Percentiles rank a stretch among this genome's conserved stretches.
phyloP scores from a whole-genome alignment of 2,797 vertebrate species.

The Lerista edwardsae region DNA sequence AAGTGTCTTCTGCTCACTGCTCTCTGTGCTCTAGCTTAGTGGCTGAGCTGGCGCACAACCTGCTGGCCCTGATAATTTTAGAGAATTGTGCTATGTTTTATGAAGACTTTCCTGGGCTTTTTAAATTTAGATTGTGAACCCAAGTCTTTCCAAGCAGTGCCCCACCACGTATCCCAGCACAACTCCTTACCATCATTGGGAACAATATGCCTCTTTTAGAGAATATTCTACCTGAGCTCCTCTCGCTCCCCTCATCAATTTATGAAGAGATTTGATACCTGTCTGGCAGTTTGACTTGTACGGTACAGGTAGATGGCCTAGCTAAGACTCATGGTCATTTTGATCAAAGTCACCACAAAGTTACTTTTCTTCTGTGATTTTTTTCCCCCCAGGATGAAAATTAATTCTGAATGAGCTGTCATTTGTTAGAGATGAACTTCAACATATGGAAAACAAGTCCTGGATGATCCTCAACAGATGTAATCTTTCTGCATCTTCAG shows the following conservation, averaged over 20 bases:
- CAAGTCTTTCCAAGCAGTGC: neutral
- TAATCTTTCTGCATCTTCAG: neutral
- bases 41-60: neutral
- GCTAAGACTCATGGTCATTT: neutral
- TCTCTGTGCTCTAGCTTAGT: too few relatives aligned
- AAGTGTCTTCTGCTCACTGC: neutral
- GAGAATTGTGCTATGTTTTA: neutral
- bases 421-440: slow-evolving; percentile 13
- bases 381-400: neutral
- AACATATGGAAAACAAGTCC: slow-evolving; percentile 12
- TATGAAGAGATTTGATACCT: too few relatives aligned
- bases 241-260: too few relatives aligned
- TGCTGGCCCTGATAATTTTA: neutral
- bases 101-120: neutral
- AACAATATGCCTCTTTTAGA: neutral
- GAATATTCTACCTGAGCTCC: neutral
- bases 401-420: neutral
- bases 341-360: neutral
- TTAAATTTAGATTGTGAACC: too few relatives aligned
- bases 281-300: neutral
- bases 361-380: neutral
- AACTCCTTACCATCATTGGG: neutral
- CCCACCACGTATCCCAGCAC: neutral
- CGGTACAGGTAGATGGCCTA: neutral
- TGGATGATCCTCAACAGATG: neutral